Percentiles rank a stretch among this genome's conserved stretches.
phyloP scores from a whole-genome alignment of 1,140 invertebrate species.

The Ceratina australensis region DNA sequence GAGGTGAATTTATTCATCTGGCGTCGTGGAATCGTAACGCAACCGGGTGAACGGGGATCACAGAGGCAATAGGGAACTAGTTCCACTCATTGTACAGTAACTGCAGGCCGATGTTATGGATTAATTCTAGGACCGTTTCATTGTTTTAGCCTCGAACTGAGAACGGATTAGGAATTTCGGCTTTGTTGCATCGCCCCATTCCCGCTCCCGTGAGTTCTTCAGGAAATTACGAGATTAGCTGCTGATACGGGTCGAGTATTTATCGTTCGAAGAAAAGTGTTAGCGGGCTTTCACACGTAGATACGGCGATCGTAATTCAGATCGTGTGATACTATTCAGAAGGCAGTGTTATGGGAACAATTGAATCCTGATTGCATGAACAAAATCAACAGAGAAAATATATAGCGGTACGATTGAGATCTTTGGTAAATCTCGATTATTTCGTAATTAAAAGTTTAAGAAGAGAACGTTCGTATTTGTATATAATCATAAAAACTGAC shows the following conservation, averaged over 20 bases:
- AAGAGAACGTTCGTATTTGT: too few relatives aligned
- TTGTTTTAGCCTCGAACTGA: constrained; percentile 25
- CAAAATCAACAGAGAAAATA: too few relatives aligned
- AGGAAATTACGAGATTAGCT: constrained; percentile 17
- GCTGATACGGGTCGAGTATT: not conserved
- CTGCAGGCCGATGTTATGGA: constrained; percentile 36
- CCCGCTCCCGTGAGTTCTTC: not conserved
- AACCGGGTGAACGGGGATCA: not conserved
- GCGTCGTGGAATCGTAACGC: not conserved
- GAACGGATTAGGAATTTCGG: constrained; percentile 31
- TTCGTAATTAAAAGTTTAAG: too few relatives aligned
- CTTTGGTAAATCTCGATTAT: too few relatives aligned
- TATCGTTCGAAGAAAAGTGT: too few relatives aligned
- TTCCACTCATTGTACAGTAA: constrained; percentile 37
- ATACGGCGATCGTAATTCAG: too few relatives aligned
- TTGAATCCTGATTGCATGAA: too few relatives aligned
- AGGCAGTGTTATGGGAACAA: too few relatives aligned
- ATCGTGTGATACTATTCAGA: too few relatives aligned
- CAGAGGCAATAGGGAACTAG: constrained; percentile 8
- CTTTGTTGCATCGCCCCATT: not conserved
- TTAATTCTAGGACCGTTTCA: constrained; percentile 28
- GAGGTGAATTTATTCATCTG: constrained; percentile 25
- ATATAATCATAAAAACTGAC: too few relatives aligned
- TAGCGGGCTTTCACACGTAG: too few relatives aligned
- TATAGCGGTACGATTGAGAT: too few relatives aligned